Conservation (phyloP, 2,888 invertebrate genomes). For the Bembecia ichneumoniformis region DNA sequence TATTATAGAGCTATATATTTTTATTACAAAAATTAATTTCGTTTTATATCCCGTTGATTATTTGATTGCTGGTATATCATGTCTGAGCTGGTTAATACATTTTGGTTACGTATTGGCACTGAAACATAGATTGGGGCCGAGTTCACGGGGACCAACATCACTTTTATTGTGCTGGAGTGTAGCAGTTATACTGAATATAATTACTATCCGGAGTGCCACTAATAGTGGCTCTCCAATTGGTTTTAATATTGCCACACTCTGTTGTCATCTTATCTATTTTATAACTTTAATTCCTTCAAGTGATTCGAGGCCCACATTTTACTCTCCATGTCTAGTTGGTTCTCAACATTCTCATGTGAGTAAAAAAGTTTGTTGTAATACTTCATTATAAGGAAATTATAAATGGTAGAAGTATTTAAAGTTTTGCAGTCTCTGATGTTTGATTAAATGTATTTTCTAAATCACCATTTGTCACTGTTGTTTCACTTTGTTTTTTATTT, state of each 20-base stretch:
- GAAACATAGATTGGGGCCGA: slow-evolving; percentile 74
- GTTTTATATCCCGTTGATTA: slow-evolving; percentile 77
- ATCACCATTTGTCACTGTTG: too few relatives aligned
- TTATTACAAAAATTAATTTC: slow-evolving; percentile 62
- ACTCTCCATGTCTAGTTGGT: slow-evolving; percentile 59
- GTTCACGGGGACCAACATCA: slow-evolving; percentile 81
- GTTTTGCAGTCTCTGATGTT: too few relatives aligned
- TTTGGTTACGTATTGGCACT: slow-evolving; percentile 80
- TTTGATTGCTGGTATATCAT: slow-evolving; percentile 78
- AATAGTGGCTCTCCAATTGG: slow-evolving; percentile 61
- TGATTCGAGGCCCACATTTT: slow-evolving; percentile 59
- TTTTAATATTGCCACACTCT: slow-evolving; percentile 74
- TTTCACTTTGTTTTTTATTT: too few relatives aligned
- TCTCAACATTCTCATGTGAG: slow-evolving; percentile 69
- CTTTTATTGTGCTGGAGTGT: slow-evolving; percentile 80
- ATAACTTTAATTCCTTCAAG: slow-evolving; percentile 79
- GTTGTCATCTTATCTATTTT: slow-evolving; percentile 78
- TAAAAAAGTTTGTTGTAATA: slow-evolving; percentile 9
- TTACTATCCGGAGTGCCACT: slow-evolving; percentile 79
- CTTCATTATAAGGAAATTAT: too few relatives aligned
- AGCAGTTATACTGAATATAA: slow-evolving; percentile 76
- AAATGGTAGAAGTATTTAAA: too few relatives aligned
- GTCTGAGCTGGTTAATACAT: slow-evolving; percentile 87
- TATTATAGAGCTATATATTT: slow-evolving; percentile 77
- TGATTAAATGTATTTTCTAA: too few relatives aligned